Percentiles rank a stretch among this genome's conserved stretches.
These are phyloP conservation scores for Formica selysi DNA, from an alignment of 1,140 invertebrate species.

Conservation along the genomic window DNA sequence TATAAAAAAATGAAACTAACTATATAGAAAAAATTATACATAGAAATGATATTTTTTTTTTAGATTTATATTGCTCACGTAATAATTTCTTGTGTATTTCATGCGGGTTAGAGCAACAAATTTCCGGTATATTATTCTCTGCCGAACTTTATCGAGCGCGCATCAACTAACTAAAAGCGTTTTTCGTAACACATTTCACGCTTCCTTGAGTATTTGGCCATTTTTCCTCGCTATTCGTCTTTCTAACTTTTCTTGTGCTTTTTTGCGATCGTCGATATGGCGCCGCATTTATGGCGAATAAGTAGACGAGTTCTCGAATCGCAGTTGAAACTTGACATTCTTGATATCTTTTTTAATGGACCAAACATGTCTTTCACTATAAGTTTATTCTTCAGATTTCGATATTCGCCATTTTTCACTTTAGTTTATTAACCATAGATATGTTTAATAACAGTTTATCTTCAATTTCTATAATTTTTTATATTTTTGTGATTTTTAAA, in stretches of 20 bases:
- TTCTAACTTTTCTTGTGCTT: slow-evolving; percentile 28
- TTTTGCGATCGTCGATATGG: slow-evolving; percentile 9
- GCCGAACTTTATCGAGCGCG: background rate
- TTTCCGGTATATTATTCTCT: background rate
- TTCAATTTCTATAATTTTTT: too few relatives aligned
- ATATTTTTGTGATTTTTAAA: too few relatives aligned
- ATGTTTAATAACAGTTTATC: too few relatives aligned
- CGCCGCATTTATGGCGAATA: slow-evolving; percentile 29
- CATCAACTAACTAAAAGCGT: slow-evolving; percentile 12
- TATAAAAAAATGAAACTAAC: background rate
- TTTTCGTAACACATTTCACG: slow-evolving; percentile 44
- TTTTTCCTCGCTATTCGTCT: background rate
- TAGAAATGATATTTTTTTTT: background rate
- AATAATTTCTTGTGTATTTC: background rate
- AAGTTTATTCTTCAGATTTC: background rate
- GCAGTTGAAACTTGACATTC: background rate
- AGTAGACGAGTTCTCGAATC: background rate
- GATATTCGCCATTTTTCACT: too few relatives aligned
- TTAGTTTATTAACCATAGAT: too few relatives aligned
- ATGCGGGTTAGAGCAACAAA: background rate
- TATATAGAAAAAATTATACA: background rate
- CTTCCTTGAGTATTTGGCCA: slow-evolving; percentile 25
- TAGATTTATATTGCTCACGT: background rate
- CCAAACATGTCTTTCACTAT: background rate
- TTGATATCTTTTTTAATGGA: slow-evolving; percentile 32